These are phyloP conservation scores for Sympetrum striolatum DNA, from an alignment of 2,888 invertebrate genomes.

Conservation along the genomic window DNA sequence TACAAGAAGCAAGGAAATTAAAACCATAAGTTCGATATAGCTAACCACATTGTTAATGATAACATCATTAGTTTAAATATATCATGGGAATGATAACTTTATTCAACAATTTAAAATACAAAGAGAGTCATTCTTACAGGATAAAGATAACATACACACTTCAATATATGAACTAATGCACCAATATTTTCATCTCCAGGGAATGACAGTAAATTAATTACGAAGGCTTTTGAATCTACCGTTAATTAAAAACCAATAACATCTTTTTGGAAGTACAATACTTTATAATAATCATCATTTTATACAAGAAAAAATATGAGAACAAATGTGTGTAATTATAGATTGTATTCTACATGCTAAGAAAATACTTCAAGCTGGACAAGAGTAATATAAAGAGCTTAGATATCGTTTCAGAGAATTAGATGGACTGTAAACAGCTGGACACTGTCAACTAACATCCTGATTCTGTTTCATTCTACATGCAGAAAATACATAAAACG, in stretches of 20 bases:
- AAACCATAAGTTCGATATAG: neutral
- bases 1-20: neutral
- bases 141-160: slow-evolving; percentile 7
- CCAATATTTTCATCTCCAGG: neutral
- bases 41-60: neutral
- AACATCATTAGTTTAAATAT: neutral
- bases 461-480: neutral
- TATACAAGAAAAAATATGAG: neutral
- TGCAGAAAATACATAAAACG: slow-evolving; percentile 28
- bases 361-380: slow-evolving; percentile 33
- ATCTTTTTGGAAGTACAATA: neutral
- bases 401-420: slow-evolving; percentile 5
- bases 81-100: slow-evolving; percentile 37
- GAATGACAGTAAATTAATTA: slow-evolving; percentile 31
- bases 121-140: slow-evolving; percentile 28
- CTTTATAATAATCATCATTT: slow-evolving; percentile 20
- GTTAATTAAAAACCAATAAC: slow-evolving; percentile 24
- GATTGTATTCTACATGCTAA: slow-evolving; percentile 9
- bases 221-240: neutral
- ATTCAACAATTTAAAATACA: slow-evolving; percentile 44
- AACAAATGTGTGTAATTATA: slow-evolving; percentile 9
- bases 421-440: slow-evolving; percentile 27
- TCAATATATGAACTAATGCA: slow-evolving; percentile 13
- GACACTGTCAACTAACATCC: slow-evolving; percentile 11
- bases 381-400: slow-evolving; percentile 15